Evolutionary conservation across 2,113 vertebrate species (phyloP), one percentile per base, ranked within the genome.

Genomic region (Ranitomeya variabilis): DNA sequence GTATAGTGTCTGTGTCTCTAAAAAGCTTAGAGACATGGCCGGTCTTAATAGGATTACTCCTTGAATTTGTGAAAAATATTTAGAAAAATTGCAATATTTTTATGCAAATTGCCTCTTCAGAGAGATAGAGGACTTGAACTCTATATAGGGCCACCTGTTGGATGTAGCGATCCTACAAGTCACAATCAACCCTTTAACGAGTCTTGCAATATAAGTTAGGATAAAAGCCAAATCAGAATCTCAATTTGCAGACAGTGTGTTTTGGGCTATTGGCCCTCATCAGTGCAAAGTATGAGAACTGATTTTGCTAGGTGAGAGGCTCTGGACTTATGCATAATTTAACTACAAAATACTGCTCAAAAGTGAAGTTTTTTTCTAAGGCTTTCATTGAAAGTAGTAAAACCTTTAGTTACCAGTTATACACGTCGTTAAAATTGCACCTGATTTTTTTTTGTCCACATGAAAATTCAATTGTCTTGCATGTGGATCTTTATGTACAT

Each of bases 401-500:
- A 15, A 16, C 13, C 23, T 23, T 26, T 69, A 15, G 37, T 73
- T 45, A 45, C 37, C 37, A 73, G 69, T 12, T 15, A 15, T 73
- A 37, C 37, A 15, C 26, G 2, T 8, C 12, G 13, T 12, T 21
- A 1, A 10, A 11, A 4, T 13, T 21, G 14, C n/a, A 23, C 12
- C n/a, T 55, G n/a, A 19, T 55, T n/a, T 1, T 55, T n/a, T 1
- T 60, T 4, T 80, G 51, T 60, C 60, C 9, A 62, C 57, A 62
- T 14, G n/a, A 62, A 82, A 78, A 82, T 64, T 64, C 15, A 64
- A 64, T 82, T 19, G 59, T 37, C n/a, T 37, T 83, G 62, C 62
- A 67, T 67, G 81, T 83, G 81, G 19, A 83, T 13, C 26, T 45
- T 45, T 45, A 45, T 62, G 18, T 12, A 52, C 23, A 14, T 26